These are phyloP conservation scores for Bugula neritina DNA, from an alignment of 2,888 invertebrate genomes.

Conservation along the genomic window DNA sequence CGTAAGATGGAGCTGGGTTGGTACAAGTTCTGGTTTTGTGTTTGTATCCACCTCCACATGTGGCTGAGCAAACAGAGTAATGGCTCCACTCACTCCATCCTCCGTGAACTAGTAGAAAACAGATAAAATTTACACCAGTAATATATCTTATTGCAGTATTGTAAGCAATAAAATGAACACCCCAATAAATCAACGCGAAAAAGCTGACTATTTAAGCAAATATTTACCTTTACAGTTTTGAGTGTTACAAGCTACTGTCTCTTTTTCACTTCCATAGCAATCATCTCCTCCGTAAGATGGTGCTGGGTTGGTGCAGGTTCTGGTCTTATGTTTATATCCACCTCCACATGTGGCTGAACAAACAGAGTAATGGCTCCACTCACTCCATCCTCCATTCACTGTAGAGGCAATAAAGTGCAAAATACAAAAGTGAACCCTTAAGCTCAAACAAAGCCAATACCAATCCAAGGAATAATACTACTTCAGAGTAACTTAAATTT, in stretches of 20 bases:
- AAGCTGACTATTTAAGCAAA: no score
- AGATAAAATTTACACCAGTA: no score
- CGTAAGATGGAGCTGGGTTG: conserved; percentile 41
- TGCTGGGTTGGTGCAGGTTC: conserved; percentile 32
- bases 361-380: not conserved
- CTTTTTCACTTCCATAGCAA: conserved; percentile 29
- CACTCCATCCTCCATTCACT: not conserved
- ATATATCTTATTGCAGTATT: no score
- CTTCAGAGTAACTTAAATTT: no score
- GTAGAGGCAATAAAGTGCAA: no score
- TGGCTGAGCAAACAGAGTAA: conserved; percentile 42
- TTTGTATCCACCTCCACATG: conserved; percentile 40
- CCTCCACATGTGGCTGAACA: conserved; percentile 37
- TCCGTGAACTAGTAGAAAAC: no score
- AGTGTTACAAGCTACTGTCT: not conserved
- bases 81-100: no score
- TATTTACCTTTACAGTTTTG: not conserved
- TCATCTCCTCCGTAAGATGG: not conserved
- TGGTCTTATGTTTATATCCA: conserved; percentile 36
- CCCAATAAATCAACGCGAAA: no score
- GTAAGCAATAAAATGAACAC: no score
- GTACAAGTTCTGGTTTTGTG: conserved; percentile 39
- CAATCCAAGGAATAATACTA: no score
- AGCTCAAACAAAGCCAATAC: not conserved
- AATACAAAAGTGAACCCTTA: no score